Percentiles rank a stretch among this genome's conserved stretches.
Conservation (phyloP, 2,888 invertebrate genomes). For the Ochropleura plecta region DNA sequence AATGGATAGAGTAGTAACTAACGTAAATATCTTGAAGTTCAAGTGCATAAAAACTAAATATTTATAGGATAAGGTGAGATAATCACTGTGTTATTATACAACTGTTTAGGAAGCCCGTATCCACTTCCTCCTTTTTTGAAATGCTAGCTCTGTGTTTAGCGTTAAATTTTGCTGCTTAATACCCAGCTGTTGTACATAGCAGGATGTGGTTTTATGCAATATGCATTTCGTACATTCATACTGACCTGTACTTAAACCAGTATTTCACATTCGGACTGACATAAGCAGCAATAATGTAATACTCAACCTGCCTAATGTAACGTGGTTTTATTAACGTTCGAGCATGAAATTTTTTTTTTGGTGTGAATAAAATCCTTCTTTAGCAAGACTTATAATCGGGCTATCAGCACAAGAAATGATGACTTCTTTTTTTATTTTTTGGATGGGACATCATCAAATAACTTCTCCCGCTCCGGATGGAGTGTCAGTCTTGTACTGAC, state of each 20-base stretch:
- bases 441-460: too few species aligned
- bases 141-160: constrained; percentile 4
- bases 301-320: neutral
- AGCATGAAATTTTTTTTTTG: constrained; percentile 5
- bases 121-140: constrained; percentile 28
- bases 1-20: constrained; percentile 69
- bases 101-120: constrained; percentile 36
- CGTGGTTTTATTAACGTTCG: neutral
- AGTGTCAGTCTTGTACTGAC: too few species aligned
- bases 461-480: too few species aligned
- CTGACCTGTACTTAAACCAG: constrained; percentile 50
- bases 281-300: constrained; percentile 33
- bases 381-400: neutral
- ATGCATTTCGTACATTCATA: constrained; percentile 35
- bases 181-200: constrained; percentile 21
- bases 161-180: constrained; percentile 8
- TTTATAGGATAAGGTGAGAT: constrained; percentile 69
- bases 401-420: too few species aligned
- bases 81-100: neutral
- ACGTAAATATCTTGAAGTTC: constrained; percentile 73
- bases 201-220: constrained; percentile 55
- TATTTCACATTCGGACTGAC: constrained; percentile 37
- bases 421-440: too few species aligned
- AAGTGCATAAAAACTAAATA: constrained; percentile 72
- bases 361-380: neutral